Percentiles rank a stretch among this genome's conserved stretches.
Evolutionary conservation across 2,797 vertebrate species (phyloP).

Genomic region (Zenarchopterus dispar): DNA sequence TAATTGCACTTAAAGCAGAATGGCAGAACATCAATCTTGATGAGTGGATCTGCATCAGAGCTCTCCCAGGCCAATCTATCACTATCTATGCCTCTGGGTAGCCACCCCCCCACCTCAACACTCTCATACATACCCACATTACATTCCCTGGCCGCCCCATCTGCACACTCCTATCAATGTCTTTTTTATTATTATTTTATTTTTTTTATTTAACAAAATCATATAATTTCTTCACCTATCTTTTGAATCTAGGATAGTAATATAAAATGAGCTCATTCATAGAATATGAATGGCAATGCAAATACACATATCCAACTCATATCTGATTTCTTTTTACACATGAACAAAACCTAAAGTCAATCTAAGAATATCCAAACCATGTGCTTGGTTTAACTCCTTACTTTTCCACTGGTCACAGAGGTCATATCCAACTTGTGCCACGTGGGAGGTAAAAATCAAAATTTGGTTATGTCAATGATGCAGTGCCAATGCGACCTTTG

Average conservation of each 20-base stretch:
- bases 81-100: slow-evolving; percentile 79
- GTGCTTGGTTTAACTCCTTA: too few relatives aligned
- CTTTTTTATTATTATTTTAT: slow-evolving; percentile 4
- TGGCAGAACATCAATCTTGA: slow-evolving; percentile 90
- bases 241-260: slow-evolving; percentile 20
- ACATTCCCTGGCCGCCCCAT: slow-evolving; percentile 61
- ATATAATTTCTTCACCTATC: slow-evolving; percentile 12
- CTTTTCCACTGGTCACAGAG: too few relatives aligned
- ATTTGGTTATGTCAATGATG: background rate
- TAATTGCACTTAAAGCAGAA: slow-evolving; percentile 90
- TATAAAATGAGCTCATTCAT: background rate
- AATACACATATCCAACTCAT: too few relatives aligned
- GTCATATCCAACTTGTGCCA: too few relatives aligned
- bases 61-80: slow-evolving; percentile 87
- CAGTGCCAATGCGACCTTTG: background rate
- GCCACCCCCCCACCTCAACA: slow-evolving; percentile 50
- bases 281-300: background rate
- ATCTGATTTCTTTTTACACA: too few relatives aligned
- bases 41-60: slow-evolving; percentile 88
- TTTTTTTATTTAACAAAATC: slow-evolving; percentile 4
- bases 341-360: too few relatives aligned
- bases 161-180: slow-evolving; percentile 63
- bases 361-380: too few relatives aligned
- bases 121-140: slow-evolving; percentile 51
- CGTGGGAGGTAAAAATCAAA: too few relatives aligned